These are phyloP conservation scores for Anolis apletophallus DNA, from an alignment of 2,797 vertebrate genomes.

Conservation along the genomic window DNA sequence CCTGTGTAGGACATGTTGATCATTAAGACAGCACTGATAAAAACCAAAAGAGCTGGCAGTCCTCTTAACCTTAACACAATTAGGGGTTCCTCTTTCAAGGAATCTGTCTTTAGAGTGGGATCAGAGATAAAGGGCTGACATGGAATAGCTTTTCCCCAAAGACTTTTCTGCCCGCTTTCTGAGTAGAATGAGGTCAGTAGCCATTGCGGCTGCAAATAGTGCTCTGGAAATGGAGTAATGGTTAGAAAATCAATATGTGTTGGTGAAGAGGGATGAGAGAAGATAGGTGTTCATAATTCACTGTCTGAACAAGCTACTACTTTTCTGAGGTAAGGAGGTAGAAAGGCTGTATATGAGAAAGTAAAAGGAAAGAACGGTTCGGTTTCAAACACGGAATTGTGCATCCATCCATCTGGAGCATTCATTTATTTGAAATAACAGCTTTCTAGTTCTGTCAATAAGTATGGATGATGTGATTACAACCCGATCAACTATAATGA, in stretches of 20 bases:
- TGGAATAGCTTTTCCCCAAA: background rate
- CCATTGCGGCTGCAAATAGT: background rate
- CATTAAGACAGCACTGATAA: background rate
- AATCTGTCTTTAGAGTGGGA: background rate
- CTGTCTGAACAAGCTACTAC: background rate
- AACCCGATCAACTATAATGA: background rate
- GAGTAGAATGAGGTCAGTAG: background rate
- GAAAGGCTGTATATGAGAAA: background rate
- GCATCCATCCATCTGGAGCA: background rate
- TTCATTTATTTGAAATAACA: background rate
- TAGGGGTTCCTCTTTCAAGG: background rate
- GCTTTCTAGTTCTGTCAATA: background rate
- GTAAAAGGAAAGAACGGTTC: background rate
- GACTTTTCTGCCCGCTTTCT: background rate
- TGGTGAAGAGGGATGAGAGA: background rate
- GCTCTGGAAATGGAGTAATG: background rate
- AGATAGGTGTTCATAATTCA: background rate
- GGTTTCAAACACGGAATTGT: background rate
- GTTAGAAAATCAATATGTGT: background rate
- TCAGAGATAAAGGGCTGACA: background rate
- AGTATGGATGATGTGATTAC: constrained; percentile 10
- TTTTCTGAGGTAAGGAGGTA: background rate
- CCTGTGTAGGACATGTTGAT: background rate
- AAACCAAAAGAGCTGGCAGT: background rate
- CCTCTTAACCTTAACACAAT: background rate